Percentiles rank a stretch among this genome's conserved stretches.
These are phyloP conservation scores for Galago senegalensis DNA, from an alignment of 2,797 vertebrate genomes.

Conservation along the genomic window DNA sequence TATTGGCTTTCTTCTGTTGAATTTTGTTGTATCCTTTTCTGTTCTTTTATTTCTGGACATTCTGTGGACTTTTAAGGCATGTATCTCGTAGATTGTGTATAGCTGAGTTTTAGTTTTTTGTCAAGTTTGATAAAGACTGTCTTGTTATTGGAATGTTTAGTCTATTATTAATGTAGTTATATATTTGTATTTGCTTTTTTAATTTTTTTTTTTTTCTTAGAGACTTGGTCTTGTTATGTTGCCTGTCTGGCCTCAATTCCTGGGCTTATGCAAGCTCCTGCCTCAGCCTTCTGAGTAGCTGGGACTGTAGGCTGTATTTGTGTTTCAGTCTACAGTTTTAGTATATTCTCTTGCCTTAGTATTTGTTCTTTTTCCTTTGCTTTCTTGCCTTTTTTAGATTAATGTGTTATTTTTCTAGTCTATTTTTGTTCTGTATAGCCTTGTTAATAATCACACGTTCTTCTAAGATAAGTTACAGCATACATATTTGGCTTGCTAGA, in stretches of 20 bases:
- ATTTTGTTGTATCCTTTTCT: background rate
- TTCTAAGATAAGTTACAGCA: background rate
- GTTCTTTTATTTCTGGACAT: conserved; percentile 11
- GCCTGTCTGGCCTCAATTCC: too few species aligned
- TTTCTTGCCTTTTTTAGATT: background rate
- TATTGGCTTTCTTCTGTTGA: conserved; percentile 6
- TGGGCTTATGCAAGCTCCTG: too few species aligned
- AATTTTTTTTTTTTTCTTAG: too few species aligned
- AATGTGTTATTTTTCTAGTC: background rate
- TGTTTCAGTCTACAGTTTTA: background rate
- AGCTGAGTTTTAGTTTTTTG: conserved; percentile 22
- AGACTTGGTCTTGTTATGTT: too few species aligned
- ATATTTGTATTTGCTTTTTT: background rate
- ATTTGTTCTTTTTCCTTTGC: background rate
- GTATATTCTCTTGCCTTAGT: background rate
- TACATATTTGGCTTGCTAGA: background rate
- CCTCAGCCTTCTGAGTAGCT: too few species aligned
- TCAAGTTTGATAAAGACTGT: background rate
- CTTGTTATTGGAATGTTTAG: background rate
- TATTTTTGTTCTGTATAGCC: background rate
- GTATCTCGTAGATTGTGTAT: background rate
- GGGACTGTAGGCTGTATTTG: background rate
- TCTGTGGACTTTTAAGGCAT: background rate
- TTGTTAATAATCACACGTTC: background rate
- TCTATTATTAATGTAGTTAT: background rate